Evolutionary conservation across 2,888 invertebrate genomes (phyloP), one percentile per base, ranked within the genome.

Genomic region (Esperia sulphurella): DNA sequence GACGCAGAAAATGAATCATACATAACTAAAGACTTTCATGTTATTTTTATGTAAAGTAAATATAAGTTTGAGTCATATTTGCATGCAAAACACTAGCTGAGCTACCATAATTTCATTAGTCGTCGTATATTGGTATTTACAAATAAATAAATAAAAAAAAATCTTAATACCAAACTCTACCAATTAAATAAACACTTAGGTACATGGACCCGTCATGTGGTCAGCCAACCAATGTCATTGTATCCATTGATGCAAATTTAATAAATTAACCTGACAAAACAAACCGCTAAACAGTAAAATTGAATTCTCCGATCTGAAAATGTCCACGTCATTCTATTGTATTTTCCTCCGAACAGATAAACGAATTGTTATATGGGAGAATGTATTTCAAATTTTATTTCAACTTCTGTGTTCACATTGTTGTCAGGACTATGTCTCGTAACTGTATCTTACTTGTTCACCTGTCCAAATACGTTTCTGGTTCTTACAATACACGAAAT

Each of bases 241-340:
- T 37, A 47, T 51, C 49, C 50, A 53, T 53, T 54, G 51, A 58
- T 62, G 61, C 56, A 43, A 58, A 63, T 61, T 63, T 61, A 60
- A 70, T 75, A 69, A 75, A 76, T 75, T 68, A 67, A 61, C 51
- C 57, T 63, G 71, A 66, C 72, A 67, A 68, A 72, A 66, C 62
- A 65, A 63, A 68, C 62, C 58, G 62, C 57, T 58, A 61, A 63
- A 61, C 58, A 59, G 58, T 59, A 54, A 50, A 59, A 59, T 71
- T 54, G 55, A 55, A 53, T 64, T 58, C 48, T 43, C 51, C 55
- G 51, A 38, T 14, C 47, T n/a, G 55, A 49, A 58, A 66, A 65
- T 61, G 61, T 57, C 53, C 50, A 50, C 53, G 51, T 57, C 56
- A 51, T 54, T 61, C 45, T 61, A 61, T 49, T 52, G 55, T 49